Evolutionary conservation across 2,888 invertebrate species (phyloP).

Genomic region (Cephus runcator): DNA sequence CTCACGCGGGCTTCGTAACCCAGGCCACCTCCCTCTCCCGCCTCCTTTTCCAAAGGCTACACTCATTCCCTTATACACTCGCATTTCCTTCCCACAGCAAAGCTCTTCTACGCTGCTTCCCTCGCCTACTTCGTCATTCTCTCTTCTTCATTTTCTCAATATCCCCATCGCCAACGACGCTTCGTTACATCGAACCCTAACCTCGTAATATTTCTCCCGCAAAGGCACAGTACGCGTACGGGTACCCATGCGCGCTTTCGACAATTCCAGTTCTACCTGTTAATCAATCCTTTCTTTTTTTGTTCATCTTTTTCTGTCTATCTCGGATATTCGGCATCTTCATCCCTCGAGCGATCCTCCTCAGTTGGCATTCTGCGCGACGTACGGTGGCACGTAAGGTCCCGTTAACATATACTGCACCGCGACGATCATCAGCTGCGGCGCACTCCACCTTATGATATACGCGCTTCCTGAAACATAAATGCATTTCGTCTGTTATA

Average conservation of each 20-base stretch:
- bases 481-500: constrained; percentile 49
- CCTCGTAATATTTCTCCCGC: constrained; percentile 21
- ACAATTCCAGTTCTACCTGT: neutral
- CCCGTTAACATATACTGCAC: constrained; percentile 62
- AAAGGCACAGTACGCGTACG: neutral
- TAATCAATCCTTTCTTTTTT: neutral
- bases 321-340: neutral
- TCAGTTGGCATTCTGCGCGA: constrained; percentile 42
- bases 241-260: neutral
- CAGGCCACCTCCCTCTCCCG: neutral
- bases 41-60: neutral
- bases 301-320: neutral
- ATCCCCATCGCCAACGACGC: neutral
- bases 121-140: neutral
- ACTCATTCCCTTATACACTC: neutral
- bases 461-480: constrained; percentile 56
- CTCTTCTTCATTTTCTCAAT: neutral
- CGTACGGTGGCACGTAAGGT: constrained; percentile 62
- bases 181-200: constrained; percentile 20
- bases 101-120: neutral
- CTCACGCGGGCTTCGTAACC: neutral
- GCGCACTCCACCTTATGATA: constrained; percentile 62
- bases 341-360: neutral
- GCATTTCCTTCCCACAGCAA: neutral
- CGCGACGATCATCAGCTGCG: constrained; percentile 63